Evolutionary conservation across 2,888 invertebrate genomes (phyloP).

Genomic region (Ceramica pisi): DNA sequence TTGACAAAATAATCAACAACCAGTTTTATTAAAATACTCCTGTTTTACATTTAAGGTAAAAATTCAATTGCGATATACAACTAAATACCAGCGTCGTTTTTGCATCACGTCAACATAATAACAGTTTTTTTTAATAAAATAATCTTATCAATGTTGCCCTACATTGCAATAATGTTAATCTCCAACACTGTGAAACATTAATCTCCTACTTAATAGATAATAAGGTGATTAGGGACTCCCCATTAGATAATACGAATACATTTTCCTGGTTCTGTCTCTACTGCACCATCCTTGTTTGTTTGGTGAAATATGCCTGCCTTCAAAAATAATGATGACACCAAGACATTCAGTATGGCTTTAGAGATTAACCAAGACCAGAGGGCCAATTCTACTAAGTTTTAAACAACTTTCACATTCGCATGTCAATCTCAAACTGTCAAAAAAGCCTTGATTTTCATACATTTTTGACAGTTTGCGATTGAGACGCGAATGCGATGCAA

Average conservation of each 20-base stretch:
- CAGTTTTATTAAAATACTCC: background rate
- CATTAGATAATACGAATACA: background rate
- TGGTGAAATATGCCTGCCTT: background rate
- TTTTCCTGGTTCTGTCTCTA: background rate
- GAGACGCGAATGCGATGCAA: too few species aligned
- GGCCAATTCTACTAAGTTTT: too few species aligned
- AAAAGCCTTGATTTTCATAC: too few species aligned
- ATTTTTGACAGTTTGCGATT: too few species aligned
- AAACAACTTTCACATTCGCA: too few species aligned
- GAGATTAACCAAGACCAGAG: too few species aligned
- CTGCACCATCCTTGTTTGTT: background rate
- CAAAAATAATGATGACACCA: too few species aligned
- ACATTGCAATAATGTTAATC: background rate
- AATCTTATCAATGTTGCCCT: slow-evolving; percentile 9
- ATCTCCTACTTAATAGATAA: slow-evolving; percentile 8
- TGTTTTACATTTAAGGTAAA: background rate
- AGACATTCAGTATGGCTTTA: too few species aligned
- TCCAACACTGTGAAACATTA: background rate
- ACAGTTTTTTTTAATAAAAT: background rate
- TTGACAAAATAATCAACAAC: too few species aligned
- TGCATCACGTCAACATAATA: too few species aligned
- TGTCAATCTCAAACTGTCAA: too few species aligned
- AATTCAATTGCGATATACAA: background rate
- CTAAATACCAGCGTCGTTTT: background rate
- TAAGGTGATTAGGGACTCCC: background rate